Conservation (phyloP, 1,140 invertebrate species). For the Temnothorax nylanderi region DNA sequence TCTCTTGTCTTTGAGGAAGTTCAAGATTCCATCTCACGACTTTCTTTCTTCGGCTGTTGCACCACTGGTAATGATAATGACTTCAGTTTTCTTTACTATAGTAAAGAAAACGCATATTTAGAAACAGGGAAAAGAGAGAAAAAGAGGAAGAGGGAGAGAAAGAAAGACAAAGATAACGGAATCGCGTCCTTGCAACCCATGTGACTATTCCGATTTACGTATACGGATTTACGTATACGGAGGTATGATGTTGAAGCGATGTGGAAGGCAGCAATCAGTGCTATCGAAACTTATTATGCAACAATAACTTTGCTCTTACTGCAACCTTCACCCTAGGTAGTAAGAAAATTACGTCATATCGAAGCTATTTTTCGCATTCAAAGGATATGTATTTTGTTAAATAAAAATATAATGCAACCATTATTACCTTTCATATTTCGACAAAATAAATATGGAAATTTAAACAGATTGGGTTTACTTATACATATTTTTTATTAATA, state of each 20-base stretch:
- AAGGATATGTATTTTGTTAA: constrained; percentile 14
- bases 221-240: neutral
- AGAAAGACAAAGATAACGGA: neutral
- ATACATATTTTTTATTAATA: neutral
- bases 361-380: neutral
- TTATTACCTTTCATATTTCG: neutral
- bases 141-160: too few relatives aligned
- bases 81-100: too few relatives aligned
- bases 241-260: neutral
- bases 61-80: too few relatives aligned
- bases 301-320: constrained; percentile 43
- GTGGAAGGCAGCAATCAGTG: constrained; percentile 28
- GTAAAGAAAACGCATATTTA: too few relatives aligned
- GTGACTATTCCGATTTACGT: neutral
- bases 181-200: neutral
- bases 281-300: constrained; percentile 51
- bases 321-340: constrained; percentile 39
- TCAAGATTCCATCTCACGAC: too few relatives aligned
- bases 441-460: neutral
- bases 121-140: too few relatives aligned
- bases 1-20: too few relatives aligned
- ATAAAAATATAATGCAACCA: neutral
- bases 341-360: constrained; percentile 33
- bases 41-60: too few relatives aligned
- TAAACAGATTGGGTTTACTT: neutral